A percentile compares a stretch with the other conserved stretches of the same genome.
Conservation (phyloP, 2,113 vertebrate genomes). For the Ranitomeya imitator region DNA sequence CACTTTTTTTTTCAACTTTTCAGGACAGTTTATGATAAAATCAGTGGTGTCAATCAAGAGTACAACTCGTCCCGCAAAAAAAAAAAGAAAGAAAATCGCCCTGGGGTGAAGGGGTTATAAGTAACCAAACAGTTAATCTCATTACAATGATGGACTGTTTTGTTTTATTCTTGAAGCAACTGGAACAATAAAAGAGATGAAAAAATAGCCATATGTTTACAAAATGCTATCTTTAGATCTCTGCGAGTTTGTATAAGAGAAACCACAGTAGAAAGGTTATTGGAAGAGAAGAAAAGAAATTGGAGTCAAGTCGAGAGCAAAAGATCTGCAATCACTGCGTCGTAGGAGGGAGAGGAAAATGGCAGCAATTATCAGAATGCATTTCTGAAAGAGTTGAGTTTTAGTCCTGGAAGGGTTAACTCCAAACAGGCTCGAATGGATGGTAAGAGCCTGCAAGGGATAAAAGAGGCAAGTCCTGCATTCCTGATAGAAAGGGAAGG, state of each 20-base stretch:
- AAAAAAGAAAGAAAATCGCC: too few relatives aligned
- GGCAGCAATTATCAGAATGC: conserved; percentile 20
- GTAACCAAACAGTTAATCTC: background rate
- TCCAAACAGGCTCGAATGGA: background rate
- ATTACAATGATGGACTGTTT: background rate
- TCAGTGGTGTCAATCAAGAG: too few relatives aligned
- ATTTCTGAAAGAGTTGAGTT: background rate
- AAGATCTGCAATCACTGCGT: conserved; percentile 24
- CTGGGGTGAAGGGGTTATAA: too few relatives aligned
- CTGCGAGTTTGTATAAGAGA: conserved; percentile 5
- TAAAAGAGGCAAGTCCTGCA: conserved; percentile 17
- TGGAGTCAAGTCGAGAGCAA: conserved; percentile 1
- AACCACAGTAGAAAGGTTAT: conserved; percentile 34
- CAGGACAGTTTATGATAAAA: too few relatives aligned
- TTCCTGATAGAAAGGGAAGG: conserved; percentile 6
- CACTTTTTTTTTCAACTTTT: too few relatives aligned
- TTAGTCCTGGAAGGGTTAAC: background rate
- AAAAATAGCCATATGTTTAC: background rate
- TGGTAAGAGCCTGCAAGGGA: background rate
- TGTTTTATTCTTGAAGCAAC: background rate
- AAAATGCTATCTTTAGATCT: conserved; percentile 21
- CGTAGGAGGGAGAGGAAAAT: conserved; percentile 31
- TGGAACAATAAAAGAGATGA: background rate
- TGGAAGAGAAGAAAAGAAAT: conserved; percentile 13
- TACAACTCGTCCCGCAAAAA: too few relatives aligned